These are phyloP conservation scores for Allobates femoralis DNA, from an alignment of 2,797 vertebrate genomes.

Conservation along the genomic window DNA sequence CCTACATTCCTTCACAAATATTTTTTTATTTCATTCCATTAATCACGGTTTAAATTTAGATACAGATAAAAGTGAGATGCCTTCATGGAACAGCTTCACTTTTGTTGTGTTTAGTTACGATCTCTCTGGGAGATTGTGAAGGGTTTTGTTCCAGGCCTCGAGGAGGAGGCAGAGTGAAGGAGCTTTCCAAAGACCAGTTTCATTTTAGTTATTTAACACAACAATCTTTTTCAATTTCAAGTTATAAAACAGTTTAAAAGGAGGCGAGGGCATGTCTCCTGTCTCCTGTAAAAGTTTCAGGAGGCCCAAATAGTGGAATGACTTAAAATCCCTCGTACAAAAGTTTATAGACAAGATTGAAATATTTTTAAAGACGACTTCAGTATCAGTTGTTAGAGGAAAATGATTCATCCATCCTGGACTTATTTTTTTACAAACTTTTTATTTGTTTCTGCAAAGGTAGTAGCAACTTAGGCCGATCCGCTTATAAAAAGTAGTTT, in stretches of 20 bases:
- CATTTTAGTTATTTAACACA: slow-evolving; percentile 1
- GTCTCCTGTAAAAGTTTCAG: background rate
- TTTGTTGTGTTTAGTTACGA: slow-evolving; percentile 57
- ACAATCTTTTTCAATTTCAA: slow-evolving; percentile 13
- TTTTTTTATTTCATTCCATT: slow-evolving; percentile 60
- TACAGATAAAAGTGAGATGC: slow-evolving; percentile 67
- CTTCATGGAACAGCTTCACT: slow-evolving; percentile 11
- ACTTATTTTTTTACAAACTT: too few species aligned
- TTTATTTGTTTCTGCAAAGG: too few species aligned
- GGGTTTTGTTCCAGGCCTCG: background rate
- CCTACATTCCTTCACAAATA: slow-evolving; percentile 39
- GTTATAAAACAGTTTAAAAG: slow-evolving; percentile 12
- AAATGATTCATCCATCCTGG: too few species aligned
- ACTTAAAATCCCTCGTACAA: too few species aligned
- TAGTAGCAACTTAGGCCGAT: too few species aligned
- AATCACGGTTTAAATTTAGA: slow-evolving; percentile 66
- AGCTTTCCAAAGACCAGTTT: background rate
- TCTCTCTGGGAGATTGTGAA: slow-evolving; percentile 44
- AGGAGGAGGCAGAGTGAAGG: background rate
- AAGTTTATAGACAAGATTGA: too few species aligned
- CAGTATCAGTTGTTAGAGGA: too few species aligned
- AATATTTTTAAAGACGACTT: too few species aligned
- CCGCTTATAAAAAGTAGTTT: too few species aligned
- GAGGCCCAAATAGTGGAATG: background rate
- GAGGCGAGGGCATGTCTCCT: background rate